These are phyloP conservation scores for Calliphora vicina DNA, from an alignment of 1,140 invertebrate species.

Conservation along the genomic window DNA sequence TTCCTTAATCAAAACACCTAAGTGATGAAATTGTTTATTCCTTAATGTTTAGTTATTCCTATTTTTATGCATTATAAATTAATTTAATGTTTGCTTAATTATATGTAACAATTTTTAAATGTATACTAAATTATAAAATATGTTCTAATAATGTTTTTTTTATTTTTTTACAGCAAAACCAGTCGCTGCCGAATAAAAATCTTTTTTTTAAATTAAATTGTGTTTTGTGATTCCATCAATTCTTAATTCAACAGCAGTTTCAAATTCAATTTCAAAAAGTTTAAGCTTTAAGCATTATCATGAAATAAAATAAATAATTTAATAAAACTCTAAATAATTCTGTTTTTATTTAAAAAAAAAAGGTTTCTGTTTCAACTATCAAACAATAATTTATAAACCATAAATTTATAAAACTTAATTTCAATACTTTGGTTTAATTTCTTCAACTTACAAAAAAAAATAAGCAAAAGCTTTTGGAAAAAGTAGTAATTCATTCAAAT, in stretches of 20 bases:
- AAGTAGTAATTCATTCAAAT: too few species aligned
- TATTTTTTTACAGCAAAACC: not conserved
- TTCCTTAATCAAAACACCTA: too few species aligned
- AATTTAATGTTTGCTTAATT: not conserved
- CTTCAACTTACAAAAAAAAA: too few species aligned
- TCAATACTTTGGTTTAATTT: too few species aligned
- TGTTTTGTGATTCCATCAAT: not conserved
- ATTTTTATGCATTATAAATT: too few species aligned
- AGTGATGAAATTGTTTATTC: too few species aligned
- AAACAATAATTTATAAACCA: too few species aligned
- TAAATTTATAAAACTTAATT: too few species aligned
- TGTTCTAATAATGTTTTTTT: not conserved
- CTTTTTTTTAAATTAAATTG: not conserved
- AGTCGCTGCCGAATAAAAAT: not conserved
- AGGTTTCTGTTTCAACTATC: too few species aligned
- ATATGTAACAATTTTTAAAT: too few species aligned
- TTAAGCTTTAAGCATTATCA: not conserved
- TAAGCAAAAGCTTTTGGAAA: too few species aligned
- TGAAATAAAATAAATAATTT: not conserved
- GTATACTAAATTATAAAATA: not conserved
- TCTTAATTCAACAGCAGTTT: constrained; percentile 13
- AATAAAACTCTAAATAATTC: not conserved
- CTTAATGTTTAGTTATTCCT: too few species aligned
- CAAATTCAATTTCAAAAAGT: not conserved
- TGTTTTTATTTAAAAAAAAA: not conserved